Evolutionary conservation across 2,113 vertebrate genomes (phyloP).

Genomic region (Propithecus coquereli): DNA sequence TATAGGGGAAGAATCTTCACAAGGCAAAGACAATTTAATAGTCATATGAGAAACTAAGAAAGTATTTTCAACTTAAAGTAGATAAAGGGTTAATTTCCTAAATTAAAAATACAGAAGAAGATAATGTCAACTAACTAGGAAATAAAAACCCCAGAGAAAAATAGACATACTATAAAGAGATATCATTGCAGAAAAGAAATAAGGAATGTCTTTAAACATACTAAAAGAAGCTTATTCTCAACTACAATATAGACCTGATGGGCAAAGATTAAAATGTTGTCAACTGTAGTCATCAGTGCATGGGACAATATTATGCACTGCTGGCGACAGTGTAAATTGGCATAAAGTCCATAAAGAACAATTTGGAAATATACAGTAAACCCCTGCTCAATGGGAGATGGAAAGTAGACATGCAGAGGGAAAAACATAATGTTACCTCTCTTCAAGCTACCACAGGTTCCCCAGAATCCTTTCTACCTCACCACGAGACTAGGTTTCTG

Average conservation of each 20-base stretch:
- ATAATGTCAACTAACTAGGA: neutral
- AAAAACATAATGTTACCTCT: neutral
- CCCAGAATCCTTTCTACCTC: neutral
- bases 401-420: neutral
- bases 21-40: neutral
- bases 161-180: neutral
- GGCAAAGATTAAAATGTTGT: conserved; percentile 14
- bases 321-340: neutral
- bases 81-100: conserved; percentile 6
- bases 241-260: neutral
- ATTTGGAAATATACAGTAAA: neutral
- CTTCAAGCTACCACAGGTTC: neutral
- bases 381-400: neutral
- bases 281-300: neutral
- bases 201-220: neutral
- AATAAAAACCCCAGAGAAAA: conserved; percentile 22
- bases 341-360: neutral
- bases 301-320: neutral
- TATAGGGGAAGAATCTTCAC: neutral
- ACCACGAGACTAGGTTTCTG: neutral
- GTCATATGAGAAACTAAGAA: neutral
- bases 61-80: conserved; percentile 20
- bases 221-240: conserved; percentile 17
- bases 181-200: neutral
- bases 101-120: neutral